Evolutionary conservation across 2,888 invertebrate genomes (phyloP).

Genomic region (Mimumesa dahlbomi): DNA sequence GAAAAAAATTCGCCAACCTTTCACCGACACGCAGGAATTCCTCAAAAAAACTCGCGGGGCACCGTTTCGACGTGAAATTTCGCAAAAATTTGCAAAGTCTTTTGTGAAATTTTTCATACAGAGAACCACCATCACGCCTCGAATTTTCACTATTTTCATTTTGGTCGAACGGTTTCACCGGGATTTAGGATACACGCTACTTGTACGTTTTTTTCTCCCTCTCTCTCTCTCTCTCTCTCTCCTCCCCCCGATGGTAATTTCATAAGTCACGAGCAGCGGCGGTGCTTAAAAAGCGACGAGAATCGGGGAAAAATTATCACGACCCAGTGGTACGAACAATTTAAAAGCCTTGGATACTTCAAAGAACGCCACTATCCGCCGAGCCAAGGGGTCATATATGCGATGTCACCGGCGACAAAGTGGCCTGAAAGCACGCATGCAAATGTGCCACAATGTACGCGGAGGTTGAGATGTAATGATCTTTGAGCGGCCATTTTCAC

Average conservation of each 20-base stretch:
- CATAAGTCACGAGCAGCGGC: too few relatives aligned
- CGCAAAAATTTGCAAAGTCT: too few relatives aligned
- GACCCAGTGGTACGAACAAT: neutral
- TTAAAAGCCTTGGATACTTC: constrained; percentile 2
- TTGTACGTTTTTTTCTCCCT: too few relatives aligned
- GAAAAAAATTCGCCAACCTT: neutral
- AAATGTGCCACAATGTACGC: constrained; percentile 29
- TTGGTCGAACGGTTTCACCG: too few relatives aligned
- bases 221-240: too few relatives aligned
- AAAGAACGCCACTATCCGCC: neutral
- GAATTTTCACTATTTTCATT: too few relatives aligned
- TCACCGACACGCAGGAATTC: neutral
- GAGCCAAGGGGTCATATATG: constrained; percentile 10
- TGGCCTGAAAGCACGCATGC: constrained; percentile 12
- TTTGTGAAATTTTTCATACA: too few relatives aligned
- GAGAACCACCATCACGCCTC: too few relatives aligned
- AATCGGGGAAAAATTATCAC: neutral
- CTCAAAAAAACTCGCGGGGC: too few relatives aligned
- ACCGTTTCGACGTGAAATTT: too few relatives aligned
- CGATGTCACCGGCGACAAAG: constrained; percentile 6
- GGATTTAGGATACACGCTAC: too few relatives aligned
- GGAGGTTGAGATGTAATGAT: constrained; percentile 25
- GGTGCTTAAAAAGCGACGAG: neutral
- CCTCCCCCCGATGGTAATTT: too few relatives aligned
- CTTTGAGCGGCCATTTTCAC: constrained; percentile 20